Evolutionary conservation across 2,888 invertebrate species (phyloP).

Genomic region (Pelosia muscerda): DNA sequence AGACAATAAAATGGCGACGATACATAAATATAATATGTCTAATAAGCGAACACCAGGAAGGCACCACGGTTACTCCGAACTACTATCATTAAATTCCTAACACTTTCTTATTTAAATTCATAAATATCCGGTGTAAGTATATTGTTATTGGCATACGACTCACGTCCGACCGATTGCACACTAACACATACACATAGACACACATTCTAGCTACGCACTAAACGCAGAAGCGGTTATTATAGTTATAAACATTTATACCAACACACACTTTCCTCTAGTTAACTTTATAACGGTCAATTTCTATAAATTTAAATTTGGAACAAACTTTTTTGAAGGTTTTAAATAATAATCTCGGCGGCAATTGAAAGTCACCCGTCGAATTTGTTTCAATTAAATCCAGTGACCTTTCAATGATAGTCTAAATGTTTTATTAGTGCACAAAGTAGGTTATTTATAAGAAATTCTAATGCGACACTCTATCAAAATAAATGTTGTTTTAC

Average conservation of each 20-base stretch:
- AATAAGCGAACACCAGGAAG: constrained; percentile 71
- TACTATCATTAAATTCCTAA: constrained; percentile 83
- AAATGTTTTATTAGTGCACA: constrained; percentile 32
- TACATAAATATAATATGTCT: constrained; percentile 68
- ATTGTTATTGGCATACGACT: constrained; percentile 71
- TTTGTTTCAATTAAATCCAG: constrained; percentile 28
- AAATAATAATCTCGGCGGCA: constrained; percentile 19
- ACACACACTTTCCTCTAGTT: constrained; percentile 33
- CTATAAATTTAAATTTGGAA: constrained; percentile 30
- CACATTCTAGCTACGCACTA: constrained; percentile 57
- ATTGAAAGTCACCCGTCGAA: constrained; percentile 23
- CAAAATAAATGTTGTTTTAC: constrained; percentile 46
- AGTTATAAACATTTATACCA: constrained; percentile 26
- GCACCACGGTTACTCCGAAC: constrained; percentile 70
- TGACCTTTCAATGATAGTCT: constrained; percentile 18
- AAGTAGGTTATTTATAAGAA: constrained; percentile 30
- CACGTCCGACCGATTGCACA: constrained; percentile 83
- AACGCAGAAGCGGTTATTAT: constrained; percentile 39
- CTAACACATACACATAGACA: constrained; percentile 70
- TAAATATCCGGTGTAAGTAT: constrained; percentile 85
- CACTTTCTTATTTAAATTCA: constrained; percentile 87
- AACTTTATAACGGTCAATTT: constrained; percentile 28
- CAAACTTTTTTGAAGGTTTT: constrained; percentile 23
- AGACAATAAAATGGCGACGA: constrained; percentile 68
- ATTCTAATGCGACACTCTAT: constrained; percentile 25